phyloP scores from a whole-genome alignment of 2,888 invertebrate genomes.

The Coenonympha glycerion region DNA sequence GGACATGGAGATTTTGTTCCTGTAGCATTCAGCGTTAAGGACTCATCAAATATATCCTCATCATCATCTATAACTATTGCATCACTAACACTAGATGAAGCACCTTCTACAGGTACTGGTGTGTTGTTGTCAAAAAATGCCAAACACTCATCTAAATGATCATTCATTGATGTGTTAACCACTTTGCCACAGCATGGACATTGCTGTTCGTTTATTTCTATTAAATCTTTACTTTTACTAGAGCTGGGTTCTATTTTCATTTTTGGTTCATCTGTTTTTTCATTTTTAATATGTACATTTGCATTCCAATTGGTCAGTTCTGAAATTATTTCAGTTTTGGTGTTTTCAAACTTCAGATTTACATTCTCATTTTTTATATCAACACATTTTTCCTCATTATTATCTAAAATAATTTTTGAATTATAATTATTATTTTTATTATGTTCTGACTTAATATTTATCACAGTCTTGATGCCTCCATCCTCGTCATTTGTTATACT shows the following conservation, averaged over 20 bases:
- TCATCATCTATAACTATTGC: constrained; percentile 49
- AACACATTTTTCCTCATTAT: neutral
- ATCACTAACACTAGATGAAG: constrained; percentile 39
- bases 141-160: constrained; percentile 73
- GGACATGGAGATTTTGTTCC: constrained; percentile 76
- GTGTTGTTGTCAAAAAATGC: constrained; percentile 61
- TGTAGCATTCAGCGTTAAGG: constrained; percentile 56
- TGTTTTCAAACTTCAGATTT: neutral
- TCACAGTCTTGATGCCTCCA: constrained; percentile 17
- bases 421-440: neutral
- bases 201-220: constrained; percentile 22
- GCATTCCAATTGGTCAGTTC: neutral
- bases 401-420: neutral
- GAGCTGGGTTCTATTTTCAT: constrained; percentile 36
- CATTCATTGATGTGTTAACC: constrained; percentile 47
- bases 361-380: constrained; percentile 8
- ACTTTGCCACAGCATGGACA: constrained; percentile 66
- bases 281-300: constrained; percentile 3
- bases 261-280: constrained; percentile 22
- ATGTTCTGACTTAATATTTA: constrained; percentile 11
- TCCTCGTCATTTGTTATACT: constrained; percentile 34
- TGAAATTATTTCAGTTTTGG: constrained; percentile 2
- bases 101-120: constrained; percentile 52
- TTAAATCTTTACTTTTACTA: constrained; percentile 27
- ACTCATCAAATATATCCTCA: constrained; percentile 52